Percentiles rank a stretch among this genome's conserved stretches.
Evolutionary conservation across 2,113 vertebrate genomes (phyloP).

Genomic region (Isichthys henryi): DNA sequence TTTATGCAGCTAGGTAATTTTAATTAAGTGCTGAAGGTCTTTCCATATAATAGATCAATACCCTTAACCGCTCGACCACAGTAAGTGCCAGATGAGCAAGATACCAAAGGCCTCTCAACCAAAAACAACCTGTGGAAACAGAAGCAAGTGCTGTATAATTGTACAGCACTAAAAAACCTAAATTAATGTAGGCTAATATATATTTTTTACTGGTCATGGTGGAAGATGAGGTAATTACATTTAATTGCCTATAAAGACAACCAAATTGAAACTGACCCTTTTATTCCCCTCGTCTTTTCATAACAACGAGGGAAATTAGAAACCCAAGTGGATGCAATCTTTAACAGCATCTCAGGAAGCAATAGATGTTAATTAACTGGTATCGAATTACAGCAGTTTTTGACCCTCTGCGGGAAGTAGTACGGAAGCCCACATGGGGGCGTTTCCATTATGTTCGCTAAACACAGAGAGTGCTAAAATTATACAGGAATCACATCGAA

Average conservation of each 20-base stretch:
- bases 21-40: neutral
- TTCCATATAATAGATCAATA: neutral
- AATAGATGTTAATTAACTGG: conserved; percentile 4
- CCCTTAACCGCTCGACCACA: neutral
- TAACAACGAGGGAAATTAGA: conserved; percentile 12
- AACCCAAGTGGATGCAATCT: neutral
- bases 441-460: neutral
- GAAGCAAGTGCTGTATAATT: neutral
- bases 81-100: neutral
- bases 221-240: conserved; percentile 16
- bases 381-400: neutral
- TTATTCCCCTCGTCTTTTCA: neutral
- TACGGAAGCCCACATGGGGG: neutral
- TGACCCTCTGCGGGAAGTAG: neutral
- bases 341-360: neutral
- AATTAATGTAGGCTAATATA: conserved; percentile 2
- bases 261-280: conserved; percentile 15
- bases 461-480: neutral
- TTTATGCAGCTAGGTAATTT: neutral
- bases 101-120: neutral
- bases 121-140: neutral
- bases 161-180: neutral
- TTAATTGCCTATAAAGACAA: conserved; percentile 8
- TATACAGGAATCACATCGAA: neutral
- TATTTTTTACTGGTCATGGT: conserved; percentile 5